phyloP scores from a whole-genome alignment of 2,797 vertebrate genomes.

The Tokudaia tokunoshimensis region DNA sequence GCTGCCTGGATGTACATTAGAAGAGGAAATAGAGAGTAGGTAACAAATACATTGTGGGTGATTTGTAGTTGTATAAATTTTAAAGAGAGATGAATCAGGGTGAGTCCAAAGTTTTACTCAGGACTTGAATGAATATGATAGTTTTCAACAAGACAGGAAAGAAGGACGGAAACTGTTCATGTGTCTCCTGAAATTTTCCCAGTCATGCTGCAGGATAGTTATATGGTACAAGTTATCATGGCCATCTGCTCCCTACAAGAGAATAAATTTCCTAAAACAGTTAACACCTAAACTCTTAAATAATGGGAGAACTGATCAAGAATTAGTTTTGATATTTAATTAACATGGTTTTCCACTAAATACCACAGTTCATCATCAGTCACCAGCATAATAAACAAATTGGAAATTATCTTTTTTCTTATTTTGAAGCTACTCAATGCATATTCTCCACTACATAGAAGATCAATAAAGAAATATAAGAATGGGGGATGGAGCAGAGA shows the following conservation, averaged over 20 bases:
- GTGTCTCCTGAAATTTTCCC: background rate
- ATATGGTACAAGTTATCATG: background rate
- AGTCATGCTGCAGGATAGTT: background rate
- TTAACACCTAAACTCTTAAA: background rate
- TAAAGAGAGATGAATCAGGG: background rate
- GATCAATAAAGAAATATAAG: background rate
- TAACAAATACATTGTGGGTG: too few relatives aligned
- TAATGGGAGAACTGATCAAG: background rate
- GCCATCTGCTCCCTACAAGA: background rate
- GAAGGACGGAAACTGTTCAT: background rate
- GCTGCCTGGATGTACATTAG: background rate
- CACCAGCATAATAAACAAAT: background rate
- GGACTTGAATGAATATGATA: background rate
- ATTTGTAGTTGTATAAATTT: background rate
- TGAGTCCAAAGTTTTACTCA: background rate
- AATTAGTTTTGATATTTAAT: background rate
- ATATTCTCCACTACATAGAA: background rate
- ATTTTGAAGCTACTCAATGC: slow-evolving; percentile 13
- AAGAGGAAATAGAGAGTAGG: background rate
- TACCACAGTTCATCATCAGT: background rate
- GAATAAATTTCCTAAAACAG: background rate
- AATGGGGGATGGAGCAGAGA: background rate
- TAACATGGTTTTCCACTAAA: background rate
- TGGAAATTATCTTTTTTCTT: slow-evolving; percentile 37
- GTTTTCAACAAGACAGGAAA: background rate